Evolutionary conservation across 2,797 vertebrate species (phyloP).

Genomic region (Gambusia yucatana): DNA sequence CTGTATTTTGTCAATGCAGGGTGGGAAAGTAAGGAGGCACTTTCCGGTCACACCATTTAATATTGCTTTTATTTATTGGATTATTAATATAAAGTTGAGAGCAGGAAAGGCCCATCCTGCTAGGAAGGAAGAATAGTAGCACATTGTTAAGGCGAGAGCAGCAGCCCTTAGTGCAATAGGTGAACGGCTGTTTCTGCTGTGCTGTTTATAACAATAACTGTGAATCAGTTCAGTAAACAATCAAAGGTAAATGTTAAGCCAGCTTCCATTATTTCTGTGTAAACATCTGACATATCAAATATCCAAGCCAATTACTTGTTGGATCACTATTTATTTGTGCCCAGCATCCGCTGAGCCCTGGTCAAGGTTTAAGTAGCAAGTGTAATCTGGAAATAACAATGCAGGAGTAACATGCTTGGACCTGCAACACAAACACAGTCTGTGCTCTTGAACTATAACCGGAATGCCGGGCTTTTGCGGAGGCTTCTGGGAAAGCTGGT

Average conservation of each 20-base stretch:
- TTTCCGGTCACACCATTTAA: conserved; percentile 85
- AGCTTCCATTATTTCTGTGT: conserved; percentile 44
- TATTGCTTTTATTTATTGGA: conserved; percentile 83
- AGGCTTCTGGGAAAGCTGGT: conserved; percentile 74
- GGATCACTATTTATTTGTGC: conserved; percentile 60
- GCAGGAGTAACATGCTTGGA: conserved; percentile 5
- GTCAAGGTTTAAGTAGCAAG: conserved; percentile 23
- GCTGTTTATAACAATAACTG: conserved; percentile 68
- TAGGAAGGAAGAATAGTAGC: conserved; percentile 66
- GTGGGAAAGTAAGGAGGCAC: conserved; percentile 73
- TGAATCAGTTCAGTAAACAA: conserved; percentile 62
- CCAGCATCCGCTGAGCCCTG: conserved; percentile 26
- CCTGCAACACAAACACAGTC: conserved; percentile 69
- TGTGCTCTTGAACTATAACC: conserved; percentile 64
- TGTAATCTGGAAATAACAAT: conserved; percentile 46
- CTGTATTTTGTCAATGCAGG: conserved; percentile 23
- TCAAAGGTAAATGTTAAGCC: conserved; percentile 65
- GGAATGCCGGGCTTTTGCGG: conserved; percentile 70
- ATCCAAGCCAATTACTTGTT: conserved; percentile 46
- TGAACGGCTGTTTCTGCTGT: conserved; percentile 57
- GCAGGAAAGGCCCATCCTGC: conserved; percentile 82
- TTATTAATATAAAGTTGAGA: conserved; percentile 75
- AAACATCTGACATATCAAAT: conserved; percentile 52
- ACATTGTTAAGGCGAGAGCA: conserved; percentile 67
- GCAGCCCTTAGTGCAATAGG: conserved; percentile 47